Percentiles rank a stretch among this genome's conserved stretches.
Conservation (phyloP, 2,113 vertebrate species). For the Macquaria ambigua region DNA sequence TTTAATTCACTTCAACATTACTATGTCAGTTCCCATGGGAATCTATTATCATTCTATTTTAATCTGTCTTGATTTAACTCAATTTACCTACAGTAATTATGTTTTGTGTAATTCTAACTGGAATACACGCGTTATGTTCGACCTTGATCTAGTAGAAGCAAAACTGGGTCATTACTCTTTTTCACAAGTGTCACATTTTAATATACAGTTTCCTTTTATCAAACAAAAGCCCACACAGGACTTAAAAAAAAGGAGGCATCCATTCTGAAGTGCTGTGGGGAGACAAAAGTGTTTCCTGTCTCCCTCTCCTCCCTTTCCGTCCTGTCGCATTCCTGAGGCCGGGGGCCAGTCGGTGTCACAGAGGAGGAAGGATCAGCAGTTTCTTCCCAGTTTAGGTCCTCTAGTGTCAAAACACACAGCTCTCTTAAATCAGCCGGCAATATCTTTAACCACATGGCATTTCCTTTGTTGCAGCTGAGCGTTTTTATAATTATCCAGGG, state of each 20-base stretch:
- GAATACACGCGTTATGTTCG: slow-evolving; percentile 31
- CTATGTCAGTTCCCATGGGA: slow-evolving; percentile 52
- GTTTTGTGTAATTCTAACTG: slow-evolving; percentile 41
- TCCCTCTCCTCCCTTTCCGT: slow-evolving; percentile 70
- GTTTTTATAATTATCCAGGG: slow-evolving; percentile 40
- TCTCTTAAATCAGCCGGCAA: slow-evolving; percentile 40
- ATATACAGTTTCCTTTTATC: slow-evolving; percentile 46
- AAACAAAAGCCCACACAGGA: slow-evolving; percentile 59
- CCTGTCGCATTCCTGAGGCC: slow-evolving; percentile 73
- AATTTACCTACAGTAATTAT: slow-evolving; percentile 60
- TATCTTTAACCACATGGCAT: slow-evolving; percentile 58
- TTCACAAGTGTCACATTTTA: slow-evolving; percentile 42
- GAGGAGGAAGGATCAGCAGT: slow-evolving; percentile 77
- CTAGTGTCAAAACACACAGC: slow-evolving; percentile 60
- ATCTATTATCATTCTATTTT: slow-evolving; percentile 44
- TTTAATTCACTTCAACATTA: slow-evolving; percentile 56
- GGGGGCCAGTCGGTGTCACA: slow-evolving; percentile 63
- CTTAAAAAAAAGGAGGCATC: slow-evolving; percentile 45
- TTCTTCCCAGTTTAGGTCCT: slow-evolving; percentile 62
- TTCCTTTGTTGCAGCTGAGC: slow-evolving; percentile 59
- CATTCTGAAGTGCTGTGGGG: slow-evolving; percentile 59
- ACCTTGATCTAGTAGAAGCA: slow-evolving; percentile 49
- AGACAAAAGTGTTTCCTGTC: slow-evolving; percentile 81
- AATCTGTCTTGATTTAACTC: slow-evolving; percentile 45
- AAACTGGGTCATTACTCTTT: slow-evolving; percentile 38